Conservation (phyloP, 2,797 vertebrate genomes). For the Hippopotamyrus pictus region DNA sequence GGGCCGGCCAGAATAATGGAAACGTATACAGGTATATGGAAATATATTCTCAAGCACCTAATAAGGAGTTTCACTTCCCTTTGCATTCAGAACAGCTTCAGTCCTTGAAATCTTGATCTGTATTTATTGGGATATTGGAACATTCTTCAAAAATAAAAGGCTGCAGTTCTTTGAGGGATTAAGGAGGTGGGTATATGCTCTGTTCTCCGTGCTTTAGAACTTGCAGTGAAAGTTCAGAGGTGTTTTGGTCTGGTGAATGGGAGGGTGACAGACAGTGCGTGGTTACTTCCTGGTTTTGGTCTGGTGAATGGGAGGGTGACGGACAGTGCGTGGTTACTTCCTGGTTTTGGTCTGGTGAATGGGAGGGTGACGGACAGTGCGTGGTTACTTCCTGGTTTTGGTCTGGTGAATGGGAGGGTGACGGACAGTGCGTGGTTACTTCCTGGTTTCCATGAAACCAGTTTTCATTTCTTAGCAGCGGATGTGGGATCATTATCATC, state of each 20-base stretch:
- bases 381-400: too few relatives aligned
- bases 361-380: too few relatives aligned
- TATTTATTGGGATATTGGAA: not conserved
- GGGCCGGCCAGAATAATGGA: not conserved
- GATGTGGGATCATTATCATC: not conserved
- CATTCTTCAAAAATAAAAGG: not conserved
- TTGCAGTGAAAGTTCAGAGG: not conserved
- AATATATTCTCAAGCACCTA: not conserved
- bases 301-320: too few relatives aligned
- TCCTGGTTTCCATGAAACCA: not conserved
- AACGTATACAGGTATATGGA: too few relatives aligned
- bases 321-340: too few relatives aligned
- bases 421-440: too few relatives aligned
- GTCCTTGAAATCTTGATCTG: not conserved
- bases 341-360: too few relatives aligned
- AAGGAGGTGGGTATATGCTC: not conserved
- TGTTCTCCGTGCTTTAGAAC: not conserved
- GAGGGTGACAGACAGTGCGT: not conserved
- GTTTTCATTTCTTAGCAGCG: not conserved
- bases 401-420: too few relatives aligned
- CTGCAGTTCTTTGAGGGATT: not conserved
- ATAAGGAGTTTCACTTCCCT: not conserved
- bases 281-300: not conserved
- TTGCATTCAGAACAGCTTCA: not conserved
- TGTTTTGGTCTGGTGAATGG: not conserved